phyloP scores from a whole-genome alignment of 2,888 invertebrate species.

The Gortyna flavago region DNA sequence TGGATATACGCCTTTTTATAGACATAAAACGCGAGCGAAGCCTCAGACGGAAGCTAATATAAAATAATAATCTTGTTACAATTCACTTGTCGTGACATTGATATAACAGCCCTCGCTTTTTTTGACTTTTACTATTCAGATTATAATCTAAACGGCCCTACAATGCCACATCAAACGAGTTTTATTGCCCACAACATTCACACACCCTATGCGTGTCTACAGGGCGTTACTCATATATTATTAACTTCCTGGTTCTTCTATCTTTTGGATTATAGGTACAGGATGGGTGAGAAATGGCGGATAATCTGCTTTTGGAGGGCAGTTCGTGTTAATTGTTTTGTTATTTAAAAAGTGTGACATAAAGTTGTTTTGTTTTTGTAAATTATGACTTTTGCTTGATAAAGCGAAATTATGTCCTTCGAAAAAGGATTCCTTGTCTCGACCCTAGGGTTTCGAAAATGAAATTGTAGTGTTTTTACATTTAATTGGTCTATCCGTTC shows the following conservation, averaged over 20 bases:
- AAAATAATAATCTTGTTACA: neutral
- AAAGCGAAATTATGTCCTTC: neutral
- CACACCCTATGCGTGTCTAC: conserved; percentile 52
- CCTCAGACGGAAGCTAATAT: no score
- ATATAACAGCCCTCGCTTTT: no score
- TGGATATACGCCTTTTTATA: no score
- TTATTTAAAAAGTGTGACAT: neutral
- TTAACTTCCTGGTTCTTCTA: conserved; percentile 51
- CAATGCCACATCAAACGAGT: conserved; percentile 19
- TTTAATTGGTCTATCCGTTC: neutral
- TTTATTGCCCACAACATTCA: conserved; percentile 25
- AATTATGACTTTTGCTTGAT: neutral
- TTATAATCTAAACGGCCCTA: conserved; percentile 25
- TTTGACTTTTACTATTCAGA: neutral
- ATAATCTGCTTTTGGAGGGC: conserved; percentile 15
- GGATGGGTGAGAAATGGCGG: conserved; percentile 27
- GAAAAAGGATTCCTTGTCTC: neutral
- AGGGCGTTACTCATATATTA: conserved; percentile 41
- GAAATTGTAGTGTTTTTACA: neutral
- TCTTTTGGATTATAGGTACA: conserved; percentile 38
- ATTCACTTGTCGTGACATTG: neutral
- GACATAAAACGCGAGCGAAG: no score
- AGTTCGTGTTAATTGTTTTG: conserved; percentile 12
- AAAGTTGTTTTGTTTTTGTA: neutral
- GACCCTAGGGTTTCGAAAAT: neutral